Percentiles rank a stretch among this genome's conserved stretches.
phyloP scores from a whole-genome alignment of 2,888 invertebrate genomes.

The Cryptocephalus moraei region DNA sequence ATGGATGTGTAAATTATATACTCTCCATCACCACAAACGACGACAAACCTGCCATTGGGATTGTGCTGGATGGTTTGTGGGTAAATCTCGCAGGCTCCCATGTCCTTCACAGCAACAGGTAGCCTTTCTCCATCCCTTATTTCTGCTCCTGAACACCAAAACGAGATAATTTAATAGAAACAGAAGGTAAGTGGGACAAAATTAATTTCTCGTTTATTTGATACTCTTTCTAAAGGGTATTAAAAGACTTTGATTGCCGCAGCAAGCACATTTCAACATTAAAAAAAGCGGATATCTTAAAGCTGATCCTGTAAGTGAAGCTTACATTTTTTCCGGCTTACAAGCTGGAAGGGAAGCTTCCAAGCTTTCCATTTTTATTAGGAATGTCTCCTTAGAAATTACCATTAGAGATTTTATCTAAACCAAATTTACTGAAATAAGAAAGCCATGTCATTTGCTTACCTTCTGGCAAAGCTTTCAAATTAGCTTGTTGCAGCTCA shows the following conservation, averaged over 20 bases:
- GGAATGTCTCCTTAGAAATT: too few species aligned
- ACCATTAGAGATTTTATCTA: too few species aligned
- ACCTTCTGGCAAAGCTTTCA: slow-evolving; percentile 75
- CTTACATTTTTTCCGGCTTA: too few species aligned
- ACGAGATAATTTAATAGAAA: neutral
- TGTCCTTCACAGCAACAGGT: slow-evolving; percentile 91
- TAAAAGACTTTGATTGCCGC: too few species aligned
- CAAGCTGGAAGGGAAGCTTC: too few species aligned
- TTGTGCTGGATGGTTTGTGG: slow-evolving; percentile 98
- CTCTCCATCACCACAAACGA: slow-evolving; percentile 98
- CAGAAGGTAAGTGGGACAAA: too few species aligned
- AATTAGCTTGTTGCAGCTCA: slow-evolving; percentile 93
- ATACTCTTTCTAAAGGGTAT: too few species aligned
- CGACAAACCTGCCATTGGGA: slow-evolving; percentile 89
- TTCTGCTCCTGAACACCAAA: slow-evolving; percentile 39
- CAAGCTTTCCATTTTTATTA: too few species aligned
- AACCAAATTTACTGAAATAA: slow-evolving; percentile 20
- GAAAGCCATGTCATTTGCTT: slow-evolving; percentile 15
- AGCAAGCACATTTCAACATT: too few species aligned
- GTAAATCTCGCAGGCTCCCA: slow-evolving; percentile 99
- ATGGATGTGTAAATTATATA: slow-evolving; percentile 99
- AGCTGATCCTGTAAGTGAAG: too few species aligned
- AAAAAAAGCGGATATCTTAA: too few species aligned
- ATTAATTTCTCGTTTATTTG: too few species aligned
- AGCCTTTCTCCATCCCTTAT: slow-evolving; percentile 87